phyloP scores from a whole-genome alignment of 2,797 vertebrate genomes.

The Glyptemys insculpta region DNA sequence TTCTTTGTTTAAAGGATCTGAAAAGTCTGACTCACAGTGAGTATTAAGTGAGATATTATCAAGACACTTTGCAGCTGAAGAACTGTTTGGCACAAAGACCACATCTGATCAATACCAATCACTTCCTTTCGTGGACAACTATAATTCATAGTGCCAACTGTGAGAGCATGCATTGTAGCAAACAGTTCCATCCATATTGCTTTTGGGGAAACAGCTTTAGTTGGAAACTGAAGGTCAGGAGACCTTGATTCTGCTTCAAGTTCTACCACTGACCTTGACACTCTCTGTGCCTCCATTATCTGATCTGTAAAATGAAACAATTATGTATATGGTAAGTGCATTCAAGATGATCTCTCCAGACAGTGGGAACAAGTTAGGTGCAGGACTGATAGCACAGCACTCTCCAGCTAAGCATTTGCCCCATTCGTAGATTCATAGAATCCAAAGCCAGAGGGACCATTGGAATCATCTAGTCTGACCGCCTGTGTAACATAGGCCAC shows the following conservation, averaged over 20 bases:
- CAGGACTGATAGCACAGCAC: neutral
- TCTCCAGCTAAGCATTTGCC: neutral
- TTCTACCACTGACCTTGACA: neutral
- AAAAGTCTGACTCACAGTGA: conserved; percentile 34
- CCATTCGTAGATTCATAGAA: neutral
- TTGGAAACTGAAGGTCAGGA: neutral
- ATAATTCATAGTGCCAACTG: conserved; percentile 34
- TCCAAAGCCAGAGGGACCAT: neutral
- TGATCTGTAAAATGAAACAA: neutral
- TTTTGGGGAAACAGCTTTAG: neutral
- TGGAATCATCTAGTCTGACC: too few species aligned
- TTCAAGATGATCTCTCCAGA: neutral
- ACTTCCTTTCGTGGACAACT: conserved; percentile 9
- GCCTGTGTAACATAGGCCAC: too few species aligned
- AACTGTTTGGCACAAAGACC: neutral
- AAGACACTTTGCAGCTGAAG: conserved; percentile 42
- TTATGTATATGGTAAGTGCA: neutral
- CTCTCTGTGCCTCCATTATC: neutral
- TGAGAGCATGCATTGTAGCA: neutral
- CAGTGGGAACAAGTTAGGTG: neutral
- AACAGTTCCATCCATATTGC: neutral
- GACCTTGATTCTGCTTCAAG: neutral
- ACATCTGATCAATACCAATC: conserved; percentile 47
- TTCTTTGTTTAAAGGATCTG: conserved; percentile 54
- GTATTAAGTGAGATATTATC: conserved; percentile 48